Percentiles rank a stretch among this genome's conserved stretches.
phyloP scores from a whole-genome alignment of 2,888 invertebrate genomes.

The Eudemis profundana region DNA sequence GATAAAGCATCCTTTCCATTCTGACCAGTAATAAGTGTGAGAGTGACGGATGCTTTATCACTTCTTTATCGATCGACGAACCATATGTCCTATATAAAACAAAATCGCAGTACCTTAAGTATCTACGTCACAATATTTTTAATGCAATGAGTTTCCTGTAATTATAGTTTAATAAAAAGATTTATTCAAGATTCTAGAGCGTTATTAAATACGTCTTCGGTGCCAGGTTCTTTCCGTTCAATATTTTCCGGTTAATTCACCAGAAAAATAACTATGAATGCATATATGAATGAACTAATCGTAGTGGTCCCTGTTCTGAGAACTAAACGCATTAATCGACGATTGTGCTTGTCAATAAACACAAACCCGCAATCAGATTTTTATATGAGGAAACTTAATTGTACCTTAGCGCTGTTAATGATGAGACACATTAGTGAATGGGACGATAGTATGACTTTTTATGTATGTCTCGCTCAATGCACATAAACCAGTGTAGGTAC shows the following conservation, averaged over 20 bases:
- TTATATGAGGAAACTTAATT: not conserved
- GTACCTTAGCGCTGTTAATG: not conserved
- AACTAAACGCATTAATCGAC: not conserved
- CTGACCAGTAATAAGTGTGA: too few relatives aligned
- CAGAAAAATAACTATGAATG: slow-evolving; percentile 6
- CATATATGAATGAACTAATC: not conserved
- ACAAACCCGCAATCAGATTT: not conserved
- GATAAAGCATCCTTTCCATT: too few relatives aligned
- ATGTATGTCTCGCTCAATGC: not conserved
- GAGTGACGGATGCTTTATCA: too few relatives aligned
- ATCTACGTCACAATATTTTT: slow-evolving; percentile 11
- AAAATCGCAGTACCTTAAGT: too few relatives aligned
- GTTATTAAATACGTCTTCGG: slow-evolving; percentile 2
- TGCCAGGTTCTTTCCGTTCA: slow-evolving; percentile 8
- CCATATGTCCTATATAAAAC: too few relatives aligned
- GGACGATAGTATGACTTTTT: not conserved
- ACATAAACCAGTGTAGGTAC: slow-evolving; percentile 2
- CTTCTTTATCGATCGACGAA: too few relatives aligned
- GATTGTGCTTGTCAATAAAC: not conserved
- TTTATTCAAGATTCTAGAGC: slow-evolving; percentile 16
- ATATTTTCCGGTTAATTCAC: slow-evolving; percentile 22
- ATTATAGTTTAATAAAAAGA: slow-evolving; percentile 23
- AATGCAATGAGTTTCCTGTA: slow-evolving; percentile 25
- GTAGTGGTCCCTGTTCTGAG: not conserved
- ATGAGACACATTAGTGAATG: slow-evolving; percentile 1